Conservation (phyloP, 2,888 invertebrate species). For the Neoitamus cyanurus region DNA sequence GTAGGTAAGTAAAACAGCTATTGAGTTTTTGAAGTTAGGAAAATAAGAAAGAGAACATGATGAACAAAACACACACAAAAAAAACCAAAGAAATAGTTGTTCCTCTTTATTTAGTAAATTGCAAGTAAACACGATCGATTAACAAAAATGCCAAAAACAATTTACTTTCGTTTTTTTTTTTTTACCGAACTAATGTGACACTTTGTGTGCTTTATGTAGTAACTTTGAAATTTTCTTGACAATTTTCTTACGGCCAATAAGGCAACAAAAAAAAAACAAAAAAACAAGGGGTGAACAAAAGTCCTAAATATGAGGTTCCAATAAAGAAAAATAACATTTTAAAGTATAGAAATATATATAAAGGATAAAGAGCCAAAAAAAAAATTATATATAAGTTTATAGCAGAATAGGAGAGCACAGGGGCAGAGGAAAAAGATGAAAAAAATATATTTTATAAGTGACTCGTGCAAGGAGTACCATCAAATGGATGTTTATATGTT, state of each 20-base stretch:
- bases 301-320: neutral
- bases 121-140: too few species aligned
- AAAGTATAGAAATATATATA: too few species aligned
- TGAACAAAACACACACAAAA: neutral
- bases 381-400: neutral
- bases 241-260: neutral
- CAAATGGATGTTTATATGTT: neutral
- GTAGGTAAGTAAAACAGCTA: slow-evolving; percentile 69
- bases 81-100: neutral
- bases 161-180: neutral
- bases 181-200: too few species aligned
- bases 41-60: neutral
- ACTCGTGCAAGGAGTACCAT: neutral
- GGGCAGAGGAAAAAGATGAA: neutral
- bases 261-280: neutral
- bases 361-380: neutral
- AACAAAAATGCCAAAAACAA: too few species aligned
- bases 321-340: neutral
- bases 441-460: neutral
- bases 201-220: too few species aligned
- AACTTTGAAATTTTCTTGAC: neutral
- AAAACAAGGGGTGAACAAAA: neutral
- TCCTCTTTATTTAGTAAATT: too few species aligned
- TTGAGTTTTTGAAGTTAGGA: too few species aligned
- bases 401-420: neutral